Evolutionary conservation across 2,113 vertebrate genomes (phyloP).

Genomic region (Gallinago undulata): DNA sequence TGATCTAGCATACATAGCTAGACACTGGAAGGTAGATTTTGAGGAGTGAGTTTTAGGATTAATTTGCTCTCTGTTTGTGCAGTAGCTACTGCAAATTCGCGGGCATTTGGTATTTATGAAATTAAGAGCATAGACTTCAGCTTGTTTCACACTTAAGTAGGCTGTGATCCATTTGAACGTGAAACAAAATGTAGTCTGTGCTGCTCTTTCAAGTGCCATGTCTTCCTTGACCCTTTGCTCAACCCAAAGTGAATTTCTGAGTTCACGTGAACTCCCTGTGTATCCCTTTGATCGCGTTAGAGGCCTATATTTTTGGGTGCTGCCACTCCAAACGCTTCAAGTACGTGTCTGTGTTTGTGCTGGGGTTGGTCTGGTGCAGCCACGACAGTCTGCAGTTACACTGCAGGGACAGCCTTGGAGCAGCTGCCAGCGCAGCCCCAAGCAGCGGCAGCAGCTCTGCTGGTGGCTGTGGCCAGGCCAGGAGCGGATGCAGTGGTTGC

Average conservation of each 20-base stretch:
- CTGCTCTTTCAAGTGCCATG: background rate
- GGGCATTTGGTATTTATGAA: background rate
- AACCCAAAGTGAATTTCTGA: background rate
- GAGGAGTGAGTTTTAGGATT: background rate
- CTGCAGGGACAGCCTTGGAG: background rate
- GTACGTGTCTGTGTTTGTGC: background rate
- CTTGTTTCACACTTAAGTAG: background rate
- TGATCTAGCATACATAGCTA: background rate
- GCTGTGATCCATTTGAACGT: background rate
- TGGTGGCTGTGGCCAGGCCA: background rate
- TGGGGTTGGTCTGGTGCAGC: background rate
- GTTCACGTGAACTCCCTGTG: background rate
- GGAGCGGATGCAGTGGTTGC: background rate
- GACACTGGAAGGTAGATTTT: background rate
- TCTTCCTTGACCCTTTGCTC: background rate
- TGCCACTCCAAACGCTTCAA: background rate
- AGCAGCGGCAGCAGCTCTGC: background rate
- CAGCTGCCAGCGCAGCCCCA: background rate
- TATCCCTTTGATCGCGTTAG: background rate
- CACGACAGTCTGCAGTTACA: rapidly evolving
- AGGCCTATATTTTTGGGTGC: background rate
- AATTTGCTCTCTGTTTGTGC: background rate
- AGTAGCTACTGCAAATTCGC: background rate
- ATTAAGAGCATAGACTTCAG: background rate
- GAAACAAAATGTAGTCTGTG: background rate